Percentiles rank a stretch among this genome's conserved stretches.
Conservation (phyloP, 2,888 invertebrate species). For the Eupithecia centaureata region DNA sequence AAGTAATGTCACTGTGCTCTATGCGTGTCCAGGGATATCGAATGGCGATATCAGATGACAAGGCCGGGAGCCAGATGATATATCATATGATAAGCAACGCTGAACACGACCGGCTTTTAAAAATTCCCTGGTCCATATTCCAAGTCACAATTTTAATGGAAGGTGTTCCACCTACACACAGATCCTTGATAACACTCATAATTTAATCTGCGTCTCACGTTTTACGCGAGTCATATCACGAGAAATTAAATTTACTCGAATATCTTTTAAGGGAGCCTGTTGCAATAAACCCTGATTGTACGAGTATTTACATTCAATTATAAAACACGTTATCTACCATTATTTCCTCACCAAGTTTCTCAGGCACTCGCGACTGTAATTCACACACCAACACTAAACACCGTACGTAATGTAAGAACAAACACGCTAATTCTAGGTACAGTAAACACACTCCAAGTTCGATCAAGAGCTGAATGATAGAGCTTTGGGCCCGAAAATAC, state of each 20-base stretch:
- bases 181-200: slow-evolving; percentile 59
- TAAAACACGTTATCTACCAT: slow-evolving; percentile 43
- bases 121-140: slow-evolving; percentile 50
- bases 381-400: slow-evolving; percentile 46
- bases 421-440: slow-evolving; percentile 33
- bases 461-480: slow-evolving; percentile 43
- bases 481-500: slow-evolving; percentile 44
- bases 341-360: slow-evolving; percentile 41
- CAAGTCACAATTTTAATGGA: slow-evolving; percentile 52
- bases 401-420: slow-evolving; percentile 31
- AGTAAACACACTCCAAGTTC: slow-evolving; percentile 40
- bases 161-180: slow-evolving; percentile 52
- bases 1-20: slow-evolving; percentile 68
- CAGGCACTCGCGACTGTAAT: slow-evolving; percentile 44
- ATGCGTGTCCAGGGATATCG: slow-evolving; percentile 68
- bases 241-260: slow-evolving; percentile 34
- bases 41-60: slow-evolving; percentile 75
- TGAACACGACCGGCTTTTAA: slow-evolving; percentile 69
- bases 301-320: slow-evolving; percentile 33
- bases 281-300: slow-evolving; percentile 17
- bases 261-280: slow-evolving; percentile 10
- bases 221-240: slow-evolving; percentile 36
- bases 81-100: slow-evolving; percentile 77
- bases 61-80: slow-evolving; percentile 75
- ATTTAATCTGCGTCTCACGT: slow-evolving; percentile 55